A percentile compares a stretch with the other conserved stretches of the same genome.
Evolutionary conservation across 2,888 invertebrate genomes (phyloP).

Genomic region (Adela reaumurella): DNA sequence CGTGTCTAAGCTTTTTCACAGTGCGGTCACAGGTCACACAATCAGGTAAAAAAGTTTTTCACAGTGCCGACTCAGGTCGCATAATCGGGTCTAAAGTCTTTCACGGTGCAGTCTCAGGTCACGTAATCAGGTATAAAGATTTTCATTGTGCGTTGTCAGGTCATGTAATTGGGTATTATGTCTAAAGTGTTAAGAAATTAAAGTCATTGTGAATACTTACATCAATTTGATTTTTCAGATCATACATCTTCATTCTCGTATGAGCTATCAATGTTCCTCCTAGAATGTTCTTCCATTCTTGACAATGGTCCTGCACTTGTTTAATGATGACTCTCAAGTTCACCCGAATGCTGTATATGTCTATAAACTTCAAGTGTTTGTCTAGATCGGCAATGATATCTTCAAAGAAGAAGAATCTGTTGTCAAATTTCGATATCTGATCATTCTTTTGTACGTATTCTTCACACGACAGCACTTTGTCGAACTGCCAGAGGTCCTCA

Average conservation of each 20-base stretch:
- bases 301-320: conserved; percentile 68
- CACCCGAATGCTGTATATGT: conserved; percentile 68
- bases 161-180: too few relatives aligned
- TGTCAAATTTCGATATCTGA: conserved; percentile 64
- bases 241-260: conserved; percentile 65
- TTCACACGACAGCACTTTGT: conserved; percentile 70
- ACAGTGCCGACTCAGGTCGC: too few relatives aligned
- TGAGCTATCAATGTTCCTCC: conserved; percentile 65
- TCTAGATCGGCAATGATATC: conserved; percentile 67
- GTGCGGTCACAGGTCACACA: too few relatives aligned
- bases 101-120: too few relatives aligned
- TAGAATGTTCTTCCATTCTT: conserved; percentile 74
- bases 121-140: too few relatives aligned
- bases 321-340: conserved; percentile 69
- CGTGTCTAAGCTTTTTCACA: too few relatives aligned
- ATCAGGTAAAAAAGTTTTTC: too few relatives aligned
- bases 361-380: conserved; percentile 54
- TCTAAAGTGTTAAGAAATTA: too few relatives aligned
- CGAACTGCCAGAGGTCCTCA: conserved; percentile 71
- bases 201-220: conserved; percentile 50
- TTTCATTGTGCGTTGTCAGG: too few relatives aligned
- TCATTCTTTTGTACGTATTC: conserved; percentile 66
- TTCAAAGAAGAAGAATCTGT: conserved; percentile 81
- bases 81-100: too few relatives aligned
- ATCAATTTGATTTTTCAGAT: conserved; percentile 66